Percentiles rank a stretch among this genome's conserved stretches.
Evolutionary conservation across 2,888 invertebrate genomes (phyloP).

Genomic region (Geotrupes spiniger): DNA sequence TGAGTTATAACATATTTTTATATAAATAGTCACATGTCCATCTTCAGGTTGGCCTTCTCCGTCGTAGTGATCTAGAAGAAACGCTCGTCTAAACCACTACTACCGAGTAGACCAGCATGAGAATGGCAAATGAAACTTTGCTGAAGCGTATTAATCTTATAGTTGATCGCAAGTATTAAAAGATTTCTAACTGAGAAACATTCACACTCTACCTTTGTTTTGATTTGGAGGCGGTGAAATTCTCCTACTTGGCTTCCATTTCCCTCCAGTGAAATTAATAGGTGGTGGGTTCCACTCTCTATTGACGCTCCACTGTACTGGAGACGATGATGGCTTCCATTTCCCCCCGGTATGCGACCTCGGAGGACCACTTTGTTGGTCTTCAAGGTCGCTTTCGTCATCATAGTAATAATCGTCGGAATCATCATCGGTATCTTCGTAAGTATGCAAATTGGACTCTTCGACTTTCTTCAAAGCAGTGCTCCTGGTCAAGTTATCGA

Average conservation of each 20-base stretch:
- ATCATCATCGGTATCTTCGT: conserved; percentile 39
- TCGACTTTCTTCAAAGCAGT: conserved; percentile 43
- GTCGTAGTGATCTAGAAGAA: no score
- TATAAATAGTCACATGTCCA: no score
- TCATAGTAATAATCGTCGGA: conserved; percentile 56
- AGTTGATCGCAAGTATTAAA: no score
- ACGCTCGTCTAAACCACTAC: no score
- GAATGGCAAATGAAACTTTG: no score
- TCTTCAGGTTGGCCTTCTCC: no score
- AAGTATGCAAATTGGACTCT: conserved; percentile 40
- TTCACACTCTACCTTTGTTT: conserved; percentile 55
- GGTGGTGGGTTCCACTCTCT: conserved; percentile 59
- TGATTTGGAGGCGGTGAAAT: conserved; percentile 30
- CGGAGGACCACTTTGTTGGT: conserved; percentile 53
- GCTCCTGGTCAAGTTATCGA: conserved; percentile 60
- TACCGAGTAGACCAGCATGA: no score
- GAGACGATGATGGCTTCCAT: conserved; percentile 65
- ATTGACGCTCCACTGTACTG: conserved; percentile 41
- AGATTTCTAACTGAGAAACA: conserved; percentile 58
- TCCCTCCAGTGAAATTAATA: conserved; percentile 59
- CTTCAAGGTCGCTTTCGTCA: conserved; percentile 40
- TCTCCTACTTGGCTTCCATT: conserved; percentile 56
- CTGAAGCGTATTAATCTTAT: no score
- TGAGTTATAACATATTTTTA: no score
- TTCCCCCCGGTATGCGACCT: conserved; percentile 64